Evolutionary conservation across 2,113 vertebrate genomes (phyloP).

Genomic region (human): GRCh38 chr15:40353501-40354000

Average conservation of each 20-base stretch:
- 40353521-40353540: not conserved
- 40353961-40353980: not conserved
- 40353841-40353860: not conserved
- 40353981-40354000: not conserved
- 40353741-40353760: not conserved
- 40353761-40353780: no score
- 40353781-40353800: not conserved
- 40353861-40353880: not conserved
- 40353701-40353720: not conserved
- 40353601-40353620: not conserved
- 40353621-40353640: not conserved
- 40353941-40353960: no score
- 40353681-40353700: not conserved
- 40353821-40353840: not conserved
- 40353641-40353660: not conserved
- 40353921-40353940: not conserved
- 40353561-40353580: not conserved
- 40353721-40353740: not conserved
- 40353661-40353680: not conserved
- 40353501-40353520: not conserved
- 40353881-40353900: not conserved
- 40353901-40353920: not conserved
- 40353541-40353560: not conserved
- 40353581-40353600: not conserved
- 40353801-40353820: not conserved